Evolutionary conservation across 2,888 invertebrate genomes (phyloP).

Genomic region (Eupelmus urozonus): DNA sequence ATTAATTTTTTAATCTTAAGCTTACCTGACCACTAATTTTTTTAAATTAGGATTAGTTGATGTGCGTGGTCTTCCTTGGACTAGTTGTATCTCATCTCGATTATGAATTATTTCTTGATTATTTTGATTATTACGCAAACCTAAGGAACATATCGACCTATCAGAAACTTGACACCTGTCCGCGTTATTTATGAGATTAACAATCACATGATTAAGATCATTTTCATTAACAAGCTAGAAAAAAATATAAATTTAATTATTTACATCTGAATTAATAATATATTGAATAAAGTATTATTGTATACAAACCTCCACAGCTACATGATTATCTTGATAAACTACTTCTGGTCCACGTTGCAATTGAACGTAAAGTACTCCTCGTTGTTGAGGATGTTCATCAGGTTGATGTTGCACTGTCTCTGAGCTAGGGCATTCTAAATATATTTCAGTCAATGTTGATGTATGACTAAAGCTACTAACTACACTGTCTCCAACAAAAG

Average conservation of each 20-base stretch:
- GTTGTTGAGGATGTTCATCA: conserved; percentile 60
- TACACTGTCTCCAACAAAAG: conserved; percentile 81
- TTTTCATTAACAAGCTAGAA: conserved; percentile 53
- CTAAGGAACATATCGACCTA: conserved; percentile 72
- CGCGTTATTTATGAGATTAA: conserved; percentile 60
- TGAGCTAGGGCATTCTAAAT: conserved; percentile 77
- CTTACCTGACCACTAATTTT: conserved; percentile 74
- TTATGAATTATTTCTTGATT: conserved; percentile 67
- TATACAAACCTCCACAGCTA: conserved; percentile 54
- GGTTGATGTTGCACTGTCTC: conserved; percentile 63
- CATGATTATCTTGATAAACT: conserved; percentile 42
- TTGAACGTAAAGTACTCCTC: conserved; percentile 51
- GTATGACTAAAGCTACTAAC: conserved; percentile 81
- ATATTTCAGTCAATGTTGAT: conserved; percentile 78
- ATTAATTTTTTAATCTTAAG: conserved; percentile 18
- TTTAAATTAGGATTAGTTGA: conserved; percentile 73
- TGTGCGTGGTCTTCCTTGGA: conserved; percentile 68
- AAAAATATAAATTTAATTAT: conserved; percentile 11
- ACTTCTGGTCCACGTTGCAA: conserved; percentile 47
- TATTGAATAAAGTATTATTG: not conserved
- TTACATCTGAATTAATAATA: not conserved
- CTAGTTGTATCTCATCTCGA: conserved; percentile 65
- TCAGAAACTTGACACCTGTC: conserved; percentile 69
- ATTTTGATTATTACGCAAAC: conserved; percentile 66
- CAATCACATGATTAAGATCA: conserved; percentile 36